Evolutionary conservation across 1,140 invertebrate genomes (phyloP).

Genomic region (Ips nitidus): DNA sequence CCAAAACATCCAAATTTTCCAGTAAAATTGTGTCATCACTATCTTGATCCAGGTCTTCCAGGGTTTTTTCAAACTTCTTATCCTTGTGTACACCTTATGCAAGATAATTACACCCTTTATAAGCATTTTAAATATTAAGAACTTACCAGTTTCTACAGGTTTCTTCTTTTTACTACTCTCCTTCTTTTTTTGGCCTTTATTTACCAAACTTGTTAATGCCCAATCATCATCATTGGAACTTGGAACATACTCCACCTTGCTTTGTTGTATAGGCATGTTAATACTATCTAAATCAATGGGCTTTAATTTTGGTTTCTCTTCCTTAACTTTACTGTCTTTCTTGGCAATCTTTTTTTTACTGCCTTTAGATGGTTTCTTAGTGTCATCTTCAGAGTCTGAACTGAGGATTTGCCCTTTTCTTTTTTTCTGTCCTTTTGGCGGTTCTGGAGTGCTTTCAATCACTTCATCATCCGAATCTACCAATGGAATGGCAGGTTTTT

Average conservation of each 20-base stretch:
- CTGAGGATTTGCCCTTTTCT: conserved; percentile 40
- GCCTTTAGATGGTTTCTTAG: neutral
- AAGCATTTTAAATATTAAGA: conserved; percentile 1
- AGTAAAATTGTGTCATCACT: conserved; percentile 38
- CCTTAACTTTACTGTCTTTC: conserved; percentile 20
- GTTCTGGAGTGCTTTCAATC: conserved; percentile 42
- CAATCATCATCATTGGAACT: conserved; percentile 42
- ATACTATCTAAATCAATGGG: conserved; percentile 46
- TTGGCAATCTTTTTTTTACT: conserved; percentile 13
- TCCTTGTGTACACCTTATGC: conserved; percentile 61
- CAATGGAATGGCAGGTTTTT: conserved; percentile 19
- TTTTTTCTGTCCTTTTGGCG: conserved; percentile 38
- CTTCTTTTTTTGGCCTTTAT: conserved; percentile 39
- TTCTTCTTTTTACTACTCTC: conserved; percentile 26
- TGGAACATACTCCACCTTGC: conserved; percentile 51
- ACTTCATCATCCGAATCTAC: conserved; percentile 46
- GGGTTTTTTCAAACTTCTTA: conserved; percentile 67
- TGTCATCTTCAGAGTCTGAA: conserved; percentile 53
- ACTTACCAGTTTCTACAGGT: conserved; percentile 15
- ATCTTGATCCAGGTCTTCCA: conserved; percentile 62
- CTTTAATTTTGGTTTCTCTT: conserved; percentile 37
- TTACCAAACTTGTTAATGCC: conserved; percentile 2
- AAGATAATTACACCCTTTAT: neutral
- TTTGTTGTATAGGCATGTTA: conserved; percentile 44
- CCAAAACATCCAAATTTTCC: conserved; percentile 44